Percentiles rank a stretch among this genome's conserved stretches.
phyloP scores from a whole-genome alignment of 2,888 invertebrate species.

The Hylaea fasciaria region DNA sequence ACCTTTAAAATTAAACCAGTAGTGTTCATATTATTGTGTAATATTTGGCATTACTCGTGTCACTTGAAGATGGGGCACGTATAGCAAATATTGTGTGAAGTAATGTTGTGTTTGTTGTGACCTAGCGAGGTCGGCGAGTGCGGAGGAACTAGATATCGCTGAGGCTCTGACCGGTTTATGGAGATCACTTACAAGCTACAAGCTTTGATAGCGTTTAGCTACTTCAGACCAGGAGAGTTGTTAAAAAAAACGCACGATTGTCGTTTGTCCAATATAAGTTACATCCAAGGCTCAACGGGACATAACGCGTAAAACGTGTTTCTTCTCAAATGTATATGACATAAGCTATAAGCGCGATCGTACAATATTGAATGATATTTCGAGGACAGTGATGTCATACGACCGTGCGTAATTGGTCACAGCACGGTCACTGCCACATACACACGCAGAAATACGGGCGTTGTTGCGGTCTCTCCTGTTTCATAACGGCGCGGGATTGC shows the following conservation, averaged over 20 bases:
- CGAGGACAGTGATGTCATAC: conserved; percentile 42
- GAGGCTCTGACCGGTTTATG: conserved; percentile 28
- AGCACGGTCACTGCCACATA: conserved; percentile 38
- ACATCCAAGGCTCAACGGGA: too few species aligned
- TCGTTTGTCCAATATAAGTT: too few species aligned
- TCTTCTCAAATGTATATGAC: conserved; percentile 16
- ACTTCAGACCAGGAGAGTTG: too few species aligned
- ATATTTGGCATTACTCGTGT: conserved; percentile 24
- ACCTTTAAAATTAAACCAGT: conserved; percentile 1
- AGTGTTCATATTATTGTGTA: conserved; percentile 5
- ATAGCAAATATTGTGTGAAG: conserved; percentile 35
- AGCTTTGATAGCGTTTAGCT: conserved; percentile 6
- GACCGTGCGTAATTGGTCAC: conserved; percentile 38
- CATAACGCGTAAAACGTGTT: conserved; percentile 20
- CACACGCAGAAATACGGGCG: conserved; percentile 20
- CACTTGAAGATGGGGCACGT: conserved; percentile 30
- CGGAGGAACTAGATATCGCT: conserved; percentile 15
- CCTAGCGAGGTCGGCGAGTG: conserved; percentile 24
- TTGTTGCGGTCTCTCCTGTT: background rate
- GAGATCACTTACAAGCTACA: conserved; percentile 24
- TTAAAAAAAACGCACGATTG: too few species aligned
- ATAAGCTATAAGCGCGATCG: conserved; percentile 25
- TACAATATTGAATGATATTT: conserved; percentile 38
- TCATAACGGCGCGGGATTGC: conserved; percentile 37
- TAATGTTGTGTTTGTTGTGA: conserved; percentile 27